Evolutionary conservation across 2,797 vertebrate species (phyloP), one percentile per base, ranked within the genome.

Genomic region (Steatocranus sp.): DNA sequence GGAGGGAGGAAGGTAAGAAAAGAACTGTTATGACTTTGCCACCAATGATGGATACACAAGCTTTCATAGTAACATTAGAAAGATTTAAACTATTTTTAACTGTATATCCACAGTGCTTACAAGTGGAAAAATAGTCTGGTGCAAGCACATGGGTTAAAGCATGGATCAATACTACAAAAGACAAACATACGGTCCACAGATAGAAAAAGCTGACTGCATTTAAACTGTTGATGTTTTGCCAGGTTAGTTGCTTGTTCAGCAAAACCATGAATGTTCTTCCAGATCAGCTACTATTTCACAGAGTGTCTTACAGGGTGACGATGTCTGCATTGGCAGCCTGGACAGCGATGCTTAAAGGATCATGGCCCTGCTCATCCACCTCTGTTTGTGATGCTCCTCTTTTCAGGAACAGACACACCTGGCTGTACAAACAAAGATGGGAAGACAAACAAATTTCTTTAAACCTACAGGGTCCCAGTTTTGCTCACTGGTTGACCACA

Each of bases 341-440:
- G 34, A 99, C 97, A 0, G 98, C 98, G 4, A 99, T 98, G 77
- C 95, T 98, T 78, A 99, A 93, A 0, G 98, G 98, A 92, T 99
- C 98, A 75, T 98, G 97, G 77, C 98, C 97, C 7, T 97, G 97
- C 3, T 97, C 96, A 3, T 99, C 98, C 86, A 96, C 93, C 11
- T 97, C 97, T 0, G 96, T 97, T 94, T 99, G 98, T 38, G 97
- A 98, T 0, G 98, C 98, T 18, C 98, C 98, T 50, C 98, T 96
- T 93, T 99, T 99, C 87, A 99, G 94, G 94, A 99, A 99, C 89
- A 99, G 95, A 94, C 98, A 99, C 89, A 99, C 98, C 93, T 99
- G 98, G 20, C 98, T 99, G 95, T 8, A 84, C 34, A 78, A 61
- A 80, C 41, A 54, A 46, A 79, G 2, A 11, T 9, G 58, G 8